A percentile compares a stretch with the other conserved stretches of the same genome.
Conservation (phyloP, 2,113 vertebrate genomes). For the Coregonus clupeaformis region DNA sequence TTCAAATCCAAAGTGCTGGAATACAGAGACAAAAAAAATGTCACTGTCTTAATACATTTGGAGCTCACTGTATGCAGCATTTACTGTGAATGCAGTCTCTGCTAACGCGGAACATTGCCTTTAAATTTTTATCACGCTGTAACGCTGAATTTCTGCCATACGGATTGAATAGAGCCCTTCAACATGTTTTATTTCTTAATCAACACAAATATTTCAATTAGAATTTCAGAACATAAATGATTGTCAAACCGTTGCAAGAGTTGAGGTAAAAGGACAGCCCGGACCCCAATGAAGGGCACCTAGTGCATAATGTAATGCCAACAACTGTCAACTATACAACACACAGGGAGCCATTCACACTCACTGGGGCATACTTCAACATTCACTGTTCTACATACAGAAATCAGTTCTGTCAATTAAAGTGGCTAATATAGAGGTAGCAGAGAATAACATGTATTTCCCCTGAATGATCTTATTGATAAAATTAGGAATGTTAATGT, state of each 20-base stretch:
- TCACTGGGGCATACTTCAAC: background rate
- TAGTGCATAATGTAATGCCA: slow-evolving; percentile 32
- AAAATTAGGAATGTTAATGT: no score
- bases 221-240: no score
- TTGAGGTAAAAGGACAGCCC: background rate
- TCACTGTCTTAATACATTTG: no score
- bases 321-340: slow-evolving; percentile 2
- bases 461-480: background rate
- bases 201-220: no score
- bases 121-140: no score
- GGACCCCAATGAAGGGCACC: background rate
- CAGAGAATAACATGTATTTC: background rate
- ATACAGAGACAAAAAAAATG: no score
- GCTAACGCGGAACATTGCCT: no score
- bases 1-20: no score
- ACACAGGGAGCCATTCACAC: background rate
- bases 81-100: background rate
- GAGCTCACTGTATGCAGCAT: background rate
- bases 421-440: slow-evolving; percentile 2
- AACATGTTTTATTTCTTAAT: no score
- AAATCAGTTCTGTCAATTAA: background rate
- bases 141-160: no score
- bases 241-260: background rate
- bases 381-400: background rate
- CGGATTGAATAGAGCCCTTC: no score